These are phyloP conservation scores for Potorous gilbertii DNA, from an alignment of 2,797 vertebrate species.

Conservation along the genomic window DNA sequence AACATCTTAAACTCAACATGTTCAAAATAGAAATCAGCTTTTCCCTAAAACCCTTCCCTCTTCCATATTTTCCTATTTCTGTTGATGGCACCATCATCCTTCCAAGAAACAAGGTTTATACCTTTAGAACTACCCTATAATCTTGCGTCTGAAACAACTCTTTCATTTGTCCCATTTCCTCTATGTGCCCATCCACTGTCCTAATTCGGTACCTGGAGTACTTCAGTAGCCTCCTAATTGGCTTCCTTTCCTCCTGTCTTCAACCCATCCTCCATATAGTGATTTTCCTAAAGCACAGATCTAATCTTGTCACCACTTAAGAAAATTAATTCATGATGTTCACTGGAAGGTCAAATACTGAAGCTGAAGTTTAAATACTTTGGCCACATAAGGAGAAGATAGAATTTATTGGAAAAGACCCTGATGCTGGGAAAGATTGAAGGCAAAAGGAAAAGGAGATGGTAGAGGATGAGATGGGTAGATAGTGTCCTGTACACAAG, in stretches of 20 bases:
- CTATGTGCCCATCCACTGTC: neutral
- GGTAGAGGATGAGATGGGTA: neutral
- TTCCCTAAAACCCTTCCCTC: neutral
- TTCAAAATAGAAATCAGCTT: neutral
- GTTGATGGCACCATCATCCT: neutral
- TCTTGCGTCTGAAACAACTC: neutral
- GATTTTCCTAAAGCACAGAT: neutral
- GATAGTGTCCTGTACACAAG: neutral
- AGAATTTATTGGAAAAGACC: neutral
- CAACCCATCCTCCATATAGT: neutral
- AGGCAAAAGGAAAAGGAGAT: neutral
- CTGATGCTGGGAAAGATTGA: neutral
- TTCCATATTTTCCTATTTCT: neutral
- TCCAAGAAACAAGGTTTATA: neutral
- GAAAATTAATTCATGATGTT: neutral
- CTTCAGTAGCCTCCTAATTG: neutral
- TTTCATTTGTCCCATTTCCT: neutral
- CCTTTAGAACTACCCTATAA: neutral
- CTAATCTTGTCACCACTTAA: neutral
- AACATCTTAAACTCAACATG: neutral
- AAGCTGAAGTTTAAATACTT: neutral
- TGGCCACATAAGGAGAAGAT: neutral
- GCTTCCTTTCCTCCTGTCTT: neutral
- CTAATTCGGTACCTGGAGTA: neutral
- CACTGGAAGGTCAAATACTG: neutral